phyloP scores from a whole-genome alignment of 2,888 invertebrate genomes.

The Chrysolina americana region DNA sequence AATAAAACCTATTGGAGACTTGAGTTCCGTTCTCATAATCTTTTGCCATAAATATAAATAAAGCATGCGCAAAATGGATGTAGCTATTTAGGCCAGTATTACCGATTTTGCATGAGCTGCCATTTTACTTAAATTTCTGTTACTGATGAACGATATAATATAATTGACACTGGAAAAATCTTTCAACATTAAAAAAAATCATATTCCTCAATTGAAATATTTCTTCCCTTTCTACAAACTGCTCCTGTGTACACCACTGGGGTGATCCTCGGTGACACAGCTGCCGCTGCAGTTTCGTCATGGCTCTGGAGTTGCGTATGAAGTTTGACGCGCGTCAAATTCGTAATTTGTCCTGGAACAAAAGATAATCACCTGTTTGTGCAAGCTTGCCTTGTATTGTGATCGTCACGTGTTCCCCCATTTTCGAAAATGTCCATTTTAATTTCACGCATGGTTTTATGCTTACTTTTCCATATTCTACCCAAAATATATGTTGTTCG shows the following conservation, averaged over 20 bases:
- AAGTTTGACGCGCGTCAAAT: constrained; percentile 65
- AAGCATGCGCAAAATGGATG: too few species aligned
- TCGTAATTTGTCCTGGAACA: constrained; percentile 66
- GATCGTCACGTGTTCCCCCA: constrained; percentile 50
- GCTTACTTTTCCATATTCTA: constrained; percentile 48
- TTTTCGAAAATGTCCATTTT: constrained; percentile 47
- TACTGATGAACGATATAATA: too few species aligned
- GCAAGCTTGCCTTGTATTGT: constrained; percentile 58
- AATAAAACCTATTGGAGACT: too few species aligned
- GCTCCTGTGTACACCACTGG: not conserved
- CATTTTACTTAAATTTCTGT: too few species aligned
- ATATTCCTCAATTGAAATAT: too few species aligned
- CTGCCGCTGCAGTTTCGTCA: constrained; percentile 65
- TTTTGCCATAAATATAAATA: too few species aligned
- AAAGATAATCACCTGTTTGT: constrained; percentile 67
- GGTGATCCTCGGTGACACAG: constrained; percentile 55
- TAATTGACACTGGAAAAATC: too few species aligned
- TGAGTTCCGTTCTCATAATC: too few species aligned
- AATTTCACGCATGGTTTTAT: constrained; percentile 59
- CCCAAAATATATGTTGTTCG: constrained; percentile 36
- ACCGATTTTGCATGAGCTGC: too few species aligned
- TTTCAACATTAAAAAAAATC: too few species aligned
- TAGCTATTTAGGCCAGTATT: too few species aligned
- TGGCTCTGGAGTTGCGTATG: constrained; percentile 61
- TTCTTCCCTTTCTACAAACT: not conserved